phyloP scores from a whole-genome alignment of 2,888 invertebrate species.

The Herminia tarsipennalis region DNA sequence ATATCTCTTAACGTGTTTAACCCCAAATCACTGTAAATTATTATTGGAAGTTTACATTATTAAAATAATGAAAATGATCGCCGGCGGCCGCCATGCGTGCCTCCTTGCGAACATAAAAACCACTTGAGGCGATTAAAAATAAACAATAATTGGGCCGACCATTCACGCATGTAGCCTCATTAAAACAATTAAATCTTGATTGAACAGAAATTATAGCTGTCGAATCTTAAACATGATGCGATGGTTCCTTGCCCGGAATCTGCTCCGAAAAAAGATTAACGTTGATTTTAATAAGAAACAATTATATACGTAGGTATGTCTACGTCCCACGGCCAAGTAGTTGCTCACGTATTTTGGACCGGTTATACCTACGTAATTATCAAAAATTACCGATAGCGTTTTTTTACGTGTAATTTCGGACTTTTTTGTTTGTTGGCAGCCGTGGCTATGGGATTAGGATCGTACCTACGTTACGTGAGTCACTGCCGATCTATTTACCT shows the following conservation, averaged over 20 bases:
- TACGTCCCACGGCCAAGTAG: conserved; percentile 82
- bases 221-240: conserved; percentile 85
- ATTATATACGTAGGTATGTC: conserved; percentile 77
- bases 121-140: conserved; percentile 85
- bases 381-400: conserved; percentile 81
- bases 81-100: conserved; percentile 81
- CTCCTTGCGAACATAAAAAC: conserved; percentile 83
- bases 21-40: conserved; percentile 85
- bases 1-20: conserved; percentile 84
- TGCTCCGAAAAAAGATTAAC: conserved; percentile 84
- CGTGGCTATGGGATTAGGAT: conserved; percentile 42
- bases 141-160: conserved; percentile 85
- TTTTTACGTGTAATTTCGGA: conserved; percentile 69
- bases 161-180: conserved; percentile 85
- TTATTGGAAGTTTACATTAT: conserved; percentile 86
- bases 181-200: conserved; percentile 87
- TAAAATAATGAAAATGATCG: conserved; percentile 86
- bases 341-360: conserved; percentile 71
- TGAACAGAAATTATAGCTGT: conserved; percentile 86
- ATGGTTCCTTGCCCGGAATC: conserved; percentile 78
- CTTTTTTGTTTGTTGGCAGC: conserved; percentile 61
- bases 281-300: conserved; percentile 85
- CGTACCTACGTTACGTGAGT: conserved; percentile 36
- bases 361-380: conserved; percentile 81
- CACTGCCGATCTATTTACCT: conserved; percentile 25